Percentiles rank a stretch among this genome's conserved stretches.
Conservation (phyloP, 53 echinoderm and acorn worm genomes). For the Luidia sarsii region DNA sequence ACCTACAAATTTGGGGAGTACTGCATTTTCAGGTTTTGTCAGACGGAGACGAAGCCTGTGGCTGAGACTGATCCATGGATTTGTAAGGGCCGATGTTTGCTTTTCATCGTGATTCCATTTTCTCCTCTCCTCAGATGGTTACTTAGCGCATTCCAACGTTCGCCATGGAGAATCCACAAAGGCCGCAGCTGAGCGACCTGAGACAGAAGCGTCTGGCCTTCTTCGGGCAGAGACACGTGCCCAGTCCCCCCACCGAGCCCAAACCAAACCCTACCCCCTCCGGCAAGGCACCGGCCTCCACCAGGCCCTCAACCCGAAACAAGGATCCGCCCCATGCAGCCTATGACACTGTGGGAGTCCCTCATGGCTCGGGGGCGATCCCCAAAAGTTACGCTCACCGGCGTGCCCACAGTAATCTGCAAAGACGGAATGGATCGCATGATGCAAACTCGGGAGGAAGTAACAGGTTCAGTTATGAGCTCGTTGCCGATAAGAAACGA, state of each 20-base stretch:
- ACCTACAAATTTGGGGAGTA: too few species aligned
- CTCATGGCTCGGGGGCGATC: background rate
- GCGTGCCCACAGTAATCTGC: too few species aligned
- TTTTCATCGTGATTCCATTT: too few species aligned
- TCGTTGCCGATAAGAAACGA: slow-evolving; percentile 12
- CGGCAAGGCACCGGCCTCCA: background rate
- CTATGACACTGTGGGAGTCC: slow-evolving; percentile 6
- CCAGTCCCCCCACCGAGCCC: background rate
- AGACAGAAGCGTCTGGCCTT: slow-evolving; percentile 80
- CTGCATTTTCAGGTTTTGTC: too few species aligned
- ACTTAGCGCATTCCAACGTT: too few species aligned
- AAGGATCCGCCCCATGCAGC: background rate
- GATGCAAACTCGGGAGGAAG: background rate
- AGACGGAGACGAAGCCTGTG: too few species aligned
- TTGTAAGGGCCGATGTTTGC: too few species aligned
- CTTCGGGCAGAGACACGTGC: slow-evolving; percentile 50
- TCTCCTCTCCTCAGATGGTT: too few species aligned
- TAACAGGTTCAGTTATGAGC: slow-evolving; percentile 20
- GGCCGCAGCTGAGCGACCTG: slow-evolving; percentile 67
- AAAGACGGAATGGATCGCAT: too few species aligned
- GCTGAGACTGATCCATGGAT: too few species aligned
- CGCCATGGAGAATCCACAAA: slow-evolving; percentile 84
- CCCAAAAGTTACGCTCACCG: background rate
- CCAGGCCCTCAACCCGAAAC: background rate
- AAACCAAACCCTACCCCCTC: background rate